phyloP scores from a whole-genome alignment of 2,797 vertebrate genomes.

The Caiman crocodilus region DNA sequence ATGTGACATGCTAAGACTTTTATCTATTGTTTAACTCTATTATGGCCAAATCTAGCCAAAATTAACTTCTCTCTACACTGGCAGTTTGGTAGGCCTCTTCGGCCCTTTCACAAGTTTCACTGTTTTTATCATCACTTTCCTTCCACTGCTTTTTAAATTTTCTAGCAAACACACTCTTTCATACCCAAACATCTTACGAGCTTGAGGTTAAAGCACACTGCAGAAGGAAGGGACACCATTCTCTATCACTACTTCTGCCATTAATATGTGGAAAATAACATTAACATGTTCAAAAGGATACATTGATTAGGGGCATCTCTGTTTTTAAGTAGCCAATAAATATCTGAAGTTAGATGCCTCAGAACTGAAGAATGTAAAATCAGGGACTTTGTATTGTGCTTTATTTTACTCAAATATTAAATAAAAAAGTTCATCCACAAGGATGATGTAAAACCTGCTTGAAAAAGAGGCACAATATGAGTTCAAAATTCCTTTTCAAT shows the following conservation, averaged over 20 bases:
- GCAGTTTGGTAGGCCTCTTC: neutral
- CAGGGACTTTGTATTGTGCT: neutral
- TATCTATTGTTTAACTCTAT: neutral
- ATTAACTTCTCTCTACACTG: neutral
- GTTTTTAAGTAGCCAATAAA: neutral
- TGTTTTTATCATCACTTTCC: neutral
- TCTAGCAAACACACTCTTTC: neutral
- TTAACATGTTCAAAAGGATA: neutral
- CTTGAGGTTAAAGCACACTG: neutral
- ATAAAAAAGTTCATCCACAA: neutral
- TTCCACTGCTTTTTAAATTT: neutral
- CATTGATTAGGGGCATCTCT: neutral
- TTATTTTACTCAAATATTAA: neutral
- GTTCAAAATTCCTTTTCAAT: neutral
- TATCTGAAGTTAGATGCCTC: neutral
- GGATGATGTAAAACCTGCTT: neutral
- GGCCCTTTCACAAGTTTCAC: no score
- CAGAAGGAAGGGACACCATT: neutral
- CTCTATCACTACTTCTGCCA: neutral
- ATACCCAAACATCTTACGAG: neutral
- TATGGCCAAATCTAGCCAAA: neutral
- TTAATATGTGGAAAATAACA: neutral
- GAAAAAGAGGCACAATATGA: neutral
- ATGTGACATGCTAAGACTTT: neutral
- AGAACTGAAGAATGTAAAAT: neutral